Conservation (phyloP, 2,113 vertebrate genomes). For the Synodontis membranacea region DNA sequence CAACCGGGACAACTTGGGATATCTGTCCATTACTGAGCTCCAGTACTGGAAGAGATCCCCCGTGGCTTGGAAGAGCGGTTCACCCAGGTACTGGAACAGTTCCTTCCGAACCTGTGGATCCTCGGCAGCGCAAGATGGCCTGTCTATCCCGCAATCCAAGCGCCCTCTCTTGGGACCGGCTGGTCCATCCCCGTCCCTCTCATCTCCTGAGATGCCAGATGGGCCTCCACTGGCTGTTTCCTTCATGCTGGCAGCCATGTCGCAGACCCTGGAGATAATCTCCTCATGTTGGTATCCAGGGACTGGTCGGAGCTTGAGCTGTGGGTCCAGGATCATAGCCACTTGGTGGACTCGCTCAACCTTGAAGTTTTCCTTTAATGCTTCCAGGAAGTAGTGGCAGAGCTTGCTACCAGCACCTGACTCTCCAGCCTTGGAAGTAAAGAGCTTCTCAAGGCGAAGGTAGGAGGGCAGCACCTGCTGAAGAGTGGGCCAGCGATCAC, state of each 20-base stretch:
- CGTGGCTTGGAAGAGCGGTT: constrained; percentile 76
- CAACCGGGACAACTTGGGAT: constrained; percentile 88
- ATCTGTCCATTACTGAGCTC: constrained; percentile 92
- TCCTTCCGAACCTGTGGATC: constrained; percentile 87
- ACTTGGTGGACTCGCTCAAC: constrained; percentile 95
- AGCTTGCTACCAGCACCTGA: constrained; percentile 92
- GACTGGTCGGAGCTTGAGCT: constrained; percentile 91
- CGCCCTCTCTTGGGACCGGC: constrained; percentile 82
- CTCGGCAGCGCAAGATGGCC: constrained; percentile 57
- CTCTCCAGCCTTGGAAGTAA: constrained; percentile 95
- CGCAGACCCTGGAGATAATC: constrained; percentile 91
- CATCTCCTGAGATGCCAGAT: constrained; percentile 81
- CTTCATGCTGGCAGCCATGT: constrained; percentile 86
- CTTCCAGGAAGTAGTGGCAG: constrained; percentile 97
- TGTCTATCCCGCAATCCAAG: constrained; percentile 58
- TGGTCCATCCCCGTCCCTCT: constrained; percentile 79
- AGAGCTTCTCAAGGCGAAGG: constrained; percentile 95
- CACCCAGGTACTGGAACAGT: constrained; percentile 76
- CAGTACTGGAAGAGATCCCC: constrained; percentile 97
- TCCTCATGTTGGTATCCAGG: constrained; percentile 97
- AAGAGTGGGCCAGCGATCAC: constrained; percentile 89
- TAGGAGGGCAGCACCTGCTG: constrained; percentile 97
- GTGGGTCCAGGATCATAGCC: constrained; percentile 96
- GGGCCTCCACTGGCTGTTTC: constrained; percentile 71
- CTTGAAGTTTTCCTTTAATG: constrained; percentile 97